phyloP scores from a whole-genome alignment of 2,113 vertebrate species.

The Tychaedon coryphoeus region DNA sequence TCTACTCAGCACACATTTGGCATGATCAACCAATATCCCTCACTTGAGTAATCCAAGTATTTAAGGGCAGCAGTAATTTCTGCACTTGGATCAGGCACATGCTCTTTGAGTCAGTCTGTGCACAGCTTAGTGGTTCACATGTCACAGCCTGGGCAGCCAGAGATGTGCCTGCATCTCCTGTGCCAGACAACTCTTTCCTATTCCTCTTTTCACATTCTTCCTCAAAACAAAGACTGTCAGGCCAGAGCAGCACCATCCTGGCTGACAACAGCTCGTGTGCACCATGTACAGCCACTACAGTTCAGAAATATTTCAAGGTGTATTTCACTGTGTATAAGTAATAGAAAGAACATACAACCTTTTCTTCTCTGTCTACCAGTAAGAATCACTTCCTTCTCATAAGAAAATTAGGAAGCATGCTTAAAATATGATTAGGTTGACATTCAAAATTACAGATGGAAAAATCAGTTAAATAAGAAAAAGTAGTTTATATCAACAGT shows the following conservation, averaged over 20 bases:
- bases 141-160: background rate
- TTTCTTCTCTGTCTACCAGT: background rate
- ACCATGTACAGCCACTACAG: background rate
- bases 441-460: background rate
- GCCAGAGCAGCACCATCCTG: background rate
- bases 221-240: background rate
- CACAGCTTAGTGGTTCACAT: background rate
- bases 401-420: background rate
- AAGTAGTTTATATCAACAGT: background rate
- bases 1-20: background rate
- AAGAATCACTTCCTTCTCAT: background rate
- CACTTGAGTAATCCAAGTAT: accelerated
- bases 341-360: background rate
- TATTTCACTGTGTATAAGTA: background rate
- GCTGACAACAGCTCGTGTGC: background rate
- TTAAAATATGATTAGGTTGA: background rate
- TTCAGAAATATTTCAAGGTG: background rate
- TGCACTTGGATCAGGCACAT: background rate
- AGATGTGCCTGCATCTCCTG: background rate
- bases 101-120: background rate
- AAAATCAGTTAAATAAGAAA: background rate
- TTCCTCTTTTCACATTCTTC: background rate
- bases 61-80: background rate
- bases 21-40: background rate
- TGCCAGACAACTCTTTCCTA: background rate